phyloP scores from a whole-genome alignment of 2,113 vertebrate genomes.

The Cranoglanis bouderius region DNA sequence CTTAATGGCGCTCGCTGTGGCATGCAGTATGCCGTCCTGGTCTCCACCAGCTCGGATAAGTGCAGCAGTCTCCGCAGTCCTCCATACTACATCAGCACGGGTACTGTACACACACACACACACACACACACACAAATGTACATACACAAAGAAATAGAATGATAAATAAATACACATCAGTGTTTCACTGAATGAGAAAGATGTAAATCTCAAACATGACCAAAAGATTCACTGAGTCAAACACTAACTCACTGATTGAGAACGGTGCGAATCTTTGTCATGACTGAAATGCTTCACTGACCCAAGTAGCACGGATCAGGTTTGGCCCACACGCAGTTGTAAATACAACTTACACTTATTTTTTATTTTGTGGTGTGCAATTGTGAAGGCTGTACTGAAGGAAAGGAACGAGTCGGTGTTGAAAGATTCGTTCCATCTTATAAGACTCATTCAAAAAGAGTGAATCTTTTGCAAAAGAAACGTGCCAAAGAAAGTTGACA shows the following conservation, averaged over 20 bases:
- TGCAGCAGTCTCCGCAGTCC: constrained; percentile 75
- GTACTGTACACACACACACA: constrained; percentile 57
- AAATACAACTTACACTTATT: neutral
- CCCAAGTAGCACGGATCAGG: neutral
- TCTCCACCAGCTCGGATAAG: constrained; percentile 71
- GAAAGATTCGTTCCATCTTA: neutral
- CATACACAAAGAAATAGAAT: neutral
- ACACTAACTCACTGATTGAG: neutral
- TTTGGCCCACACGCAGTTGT: neutral
- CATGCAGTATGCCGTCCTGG: constrained; percentile 70
- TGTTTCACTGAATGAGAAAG: neutral
- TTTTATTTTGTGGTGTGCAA: neutral
- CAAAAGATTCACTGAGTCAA: neutral
- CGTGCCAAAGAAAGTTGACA: too few relatives aligned
- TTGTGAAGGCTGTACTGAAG: neutral
- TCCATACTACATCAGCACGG: constrained; percentile 66
- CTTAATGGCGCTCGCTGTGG: constrained; percentile 63
- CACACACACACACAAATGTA: neutral
- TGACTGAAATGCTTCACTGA: neutral
- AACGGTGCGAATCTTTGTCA: neutral
- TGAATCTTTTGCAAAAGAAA: too few relatives aligned
- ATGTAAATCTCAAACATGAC: neutral
- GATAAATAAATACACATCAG: neutral
- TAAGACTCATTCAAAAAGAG: too few relatives aligned
- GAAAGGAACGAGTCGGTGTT: neutral